Conservation (phyloP, 2,797 vertebrate species). For the Peromyscus eremicus region DNA sequence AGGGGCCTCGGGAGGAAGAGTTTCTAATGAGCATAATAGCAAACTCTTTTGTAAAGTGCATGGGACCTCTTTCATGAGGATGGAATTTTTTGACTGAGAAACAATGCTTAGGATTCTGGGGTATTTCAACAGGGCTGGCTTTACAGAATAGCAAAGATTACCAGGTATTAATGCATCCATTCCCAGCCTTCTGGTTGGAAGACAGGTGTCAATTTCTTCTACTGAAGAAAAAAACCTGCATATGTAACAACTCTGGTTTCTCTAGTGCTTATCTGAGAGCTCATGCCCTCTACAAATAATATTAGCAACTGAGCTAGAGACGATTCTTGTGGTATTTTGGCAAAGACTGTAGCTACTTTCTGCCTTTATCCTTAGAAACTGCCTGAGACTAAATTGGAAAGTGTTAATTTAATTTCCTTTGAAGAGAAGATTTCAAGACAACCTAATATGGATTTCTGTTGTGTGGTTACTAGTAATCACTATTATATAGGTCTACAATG, state of each 20-base stretch:
- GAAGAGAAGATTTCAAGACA: background rate
- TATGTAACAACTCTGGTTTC: background rate
- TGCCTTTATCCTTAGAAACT: background rate
- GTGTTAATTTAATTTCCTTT: background rate
- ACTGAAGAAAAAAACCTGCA: background rate
- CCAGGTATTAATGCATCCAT: background rate
- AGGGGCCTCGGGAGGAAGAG: background rate
- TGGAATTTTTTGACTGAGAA: background rate
- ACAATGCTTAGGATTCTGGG: background rate
- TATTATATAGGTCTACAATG: background rate
- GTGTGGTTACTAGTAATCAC: background rate
- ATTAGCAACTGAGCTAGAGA: background rate
- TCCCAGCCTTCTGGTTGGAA: background rate
- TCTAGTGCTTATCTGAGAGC: background rate
- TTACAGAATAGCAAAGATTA: background rate
- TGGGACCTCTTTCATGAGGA: background rate
- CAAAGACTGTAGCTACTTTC: background rate
- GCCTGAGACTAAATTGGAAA: background rate
- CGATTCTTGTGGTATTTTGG: background rate
- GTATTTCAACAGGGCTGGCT: too few species aligned
- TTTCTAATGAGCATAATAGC: background rate
- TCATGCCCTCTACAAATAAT: background rate
- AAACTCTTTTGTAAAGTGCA: background rate
- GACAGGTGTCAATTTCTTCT: background rate
- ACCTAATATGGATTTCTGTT: background rate